Conservation (phyloP, 2,888 invertebrate genomes). For the Amblyteles armatorius region DNA sequence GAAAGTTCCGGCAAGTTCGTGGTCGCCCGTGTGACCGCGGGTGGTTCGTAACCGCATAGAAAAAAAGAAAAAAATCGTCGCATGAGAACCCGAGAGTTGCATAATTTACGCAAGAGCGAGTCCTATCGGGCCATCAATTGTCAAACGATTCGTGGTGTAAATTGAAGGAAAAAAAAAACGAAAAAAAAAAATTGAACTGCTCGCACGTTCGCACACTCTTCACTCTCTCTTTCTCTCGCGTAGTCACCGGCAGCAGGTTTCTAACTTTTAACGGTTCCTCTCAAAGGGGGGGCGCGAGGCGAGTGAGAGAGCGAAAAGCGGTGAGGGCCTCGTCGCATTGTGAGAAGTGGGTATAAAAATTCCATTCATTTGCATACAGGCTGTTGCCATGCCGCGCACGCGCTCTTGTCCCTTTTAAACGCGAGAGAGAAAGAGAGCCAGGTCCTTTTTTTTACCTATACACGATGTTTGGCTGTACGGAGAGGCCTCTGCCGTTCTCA, state of each 20-base stretch:
- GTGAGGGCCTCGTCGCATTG: conserved; percentile 72
- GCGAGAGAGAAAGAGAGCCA: conserved; percentile 27
- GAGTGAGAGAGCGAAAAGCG: conserved; percentile 49
- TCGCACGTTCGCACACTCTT: conserved; percentile 49
- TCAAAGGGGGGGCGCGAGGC: conserved; percentile 71
- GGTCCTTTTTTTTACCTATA: conserved; percentile 44
- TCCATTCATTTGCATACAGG: conserved; percentile 83
- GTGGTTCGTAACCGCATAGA: conserved; percentile 3
- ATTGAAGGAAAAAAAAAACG: neutral
- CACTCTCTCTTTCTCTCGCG: conserved; percentile 11
- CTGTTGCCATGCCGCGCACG: conserved; percentile 78
- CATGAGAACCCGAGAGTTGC: conserved; percentile 23
- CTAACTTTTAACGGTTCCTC: conserved; percentile 83
- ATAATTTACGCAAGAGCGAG: conserved; percentile 56
- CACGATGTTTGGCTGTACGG: conserved; percentile 18
- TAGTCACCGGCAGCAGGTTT: conserved; percentile 79
- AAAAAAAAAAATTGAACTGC: conserved; percentile 23
- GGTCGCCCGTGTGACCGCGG: neutral
- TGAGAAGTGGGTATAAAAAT: conserved; percentile 78
- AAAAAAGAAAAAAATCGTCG: neutral
- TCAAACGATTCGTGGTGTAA: conserved; percentile 12
- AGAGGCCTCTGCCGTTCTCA: neutral
- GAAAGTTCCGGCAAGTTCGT: conserved; percentile 27
- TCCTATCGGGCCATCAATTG: conserved; percentile 34
- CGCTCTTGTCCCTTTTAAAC: conserved; percentile 67